Conservation (phyloP, 2,888 invertebrate genomes). For the Hyles lineata region DNA sequence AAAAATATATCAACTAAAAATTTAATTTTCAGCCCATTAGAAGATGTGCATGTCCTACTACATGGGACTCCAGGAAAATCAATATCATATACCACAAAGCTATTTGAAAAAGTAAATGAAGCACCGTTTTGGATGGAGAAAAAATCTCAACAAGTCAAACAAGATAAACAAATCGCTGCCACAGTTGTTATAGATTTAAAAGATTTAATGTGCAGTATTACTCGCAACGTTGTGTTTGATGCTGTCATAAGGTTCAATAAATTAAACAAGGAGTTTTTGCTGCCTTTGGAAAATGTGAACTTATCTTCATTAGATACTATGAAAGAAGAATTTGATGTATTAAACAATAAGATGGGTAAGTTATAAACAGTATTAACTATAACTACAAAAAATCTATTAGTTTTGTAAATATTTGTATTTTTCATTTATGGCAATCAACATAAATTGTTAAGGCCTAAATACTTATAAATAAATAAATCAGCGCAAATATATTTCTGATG, state of each 20-base stretch:
- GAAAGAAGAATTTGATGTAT: constrained; percentile 63
- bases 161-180: constrained; percentile 48
- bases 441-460: no score
- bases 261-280: constrained; percentile 49
- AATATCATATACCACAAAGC: constrained; percentile 62
- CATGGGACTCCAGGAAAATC: constrained; percentile 50
- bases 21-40: constrained; percentile 56
- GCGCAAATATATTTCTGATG: no score
- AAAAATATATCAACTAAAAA: neutral
- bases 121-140: constrained; percentile 62
- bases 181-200: constrained; percentile 56
- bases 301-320: constrained; percentile 60
- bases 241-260: constrained; percentile 60
- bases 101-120: constrained; percentile 51
- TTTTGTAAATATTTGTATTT: constrained; percentile 13
- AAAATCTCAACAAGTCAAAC: constrained; percentile 41
- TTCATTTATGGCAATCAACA: no score
- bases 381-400: neutral
- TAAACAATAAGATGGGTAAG: constrained; percentile 55
- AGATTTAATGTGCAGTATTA: constrained; percentile 56
- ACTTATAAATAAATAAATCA: no score
- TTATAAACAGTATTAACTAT: constrained; percentile 16
- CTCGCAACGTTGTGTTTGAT: constrained; percentile 58
- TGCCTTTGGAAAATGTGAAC: constrained; percentile 62
- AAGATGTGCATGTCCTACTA: constrained; percentile 60